Conservation (phyloP, 1,140 invertebrate species). For the Papilio glaucus region DNA sequence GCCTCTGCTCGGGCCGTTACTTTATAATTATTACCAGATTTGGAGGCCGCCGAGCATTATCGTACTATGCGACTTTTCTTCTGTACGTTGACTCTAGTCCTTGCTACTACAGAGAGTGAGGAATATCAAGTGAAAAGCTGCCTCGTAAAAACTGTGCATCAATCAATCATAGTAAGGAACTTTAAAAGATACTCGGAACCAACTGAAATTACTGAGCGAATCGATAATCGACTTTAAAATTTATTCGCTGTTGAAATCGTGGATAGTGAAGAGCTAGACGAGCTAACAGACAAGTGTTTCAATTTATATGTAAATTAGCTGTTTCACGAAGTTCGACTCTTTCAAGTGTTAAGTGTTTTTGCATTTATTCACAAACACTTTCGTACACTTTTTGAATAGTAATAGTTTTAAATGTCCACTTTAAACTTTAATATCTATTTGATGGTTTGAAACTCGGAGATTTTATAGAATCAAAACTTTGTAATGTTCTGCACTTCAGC, state of each 20-base stretch:
- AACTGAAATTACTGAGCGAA: not conserved
- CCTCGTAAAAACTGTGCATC: too few species aligned
- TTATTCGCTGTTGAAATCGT: conserved; percentile 4
- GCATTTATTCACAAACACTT: conserved; percentile 13
- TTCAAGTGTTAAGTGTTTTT: conserved; percentile 13
- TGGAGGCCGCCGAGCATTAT: too few species aligned
- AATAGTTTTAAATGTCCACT: conserved; percentile 14
- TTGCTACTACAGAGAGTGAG: too few species aligned
- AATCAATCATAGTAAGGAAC: too few species aligned
- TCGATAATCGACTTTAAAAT: conserved; percentile 15
- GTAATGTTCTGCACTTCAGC: too few species aligned
- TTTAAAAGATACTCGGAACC: not conserved
- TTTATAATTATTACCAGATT: too few species aligned
- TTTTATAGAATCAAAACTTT: too few species aligned
- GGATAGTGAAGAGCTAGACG: conserved; percentile 4
- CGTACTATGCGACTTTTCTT: too few species aligned
- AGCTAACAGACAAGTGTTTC: conserved; percentile 11
- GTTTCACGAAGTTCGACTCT: conserved; percentile 4
- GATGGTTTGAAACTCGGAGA: too few species aligned
- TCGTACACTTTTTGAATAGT: not conserved
- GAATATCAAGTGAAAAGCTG: too few species aligned
- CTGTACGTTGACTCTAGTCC: too few species aligned
- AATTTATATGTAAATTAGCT: conserved; percentile 18
- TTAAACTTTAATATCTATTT: not conserved
- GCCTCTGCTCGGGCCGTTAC: too few species aligned